These are phyloP conservation scores for Phataginus tetradactyla DNA, from an alignment of 2,797 vertebrate genomes.

Conservation along the genomic window DNA sequence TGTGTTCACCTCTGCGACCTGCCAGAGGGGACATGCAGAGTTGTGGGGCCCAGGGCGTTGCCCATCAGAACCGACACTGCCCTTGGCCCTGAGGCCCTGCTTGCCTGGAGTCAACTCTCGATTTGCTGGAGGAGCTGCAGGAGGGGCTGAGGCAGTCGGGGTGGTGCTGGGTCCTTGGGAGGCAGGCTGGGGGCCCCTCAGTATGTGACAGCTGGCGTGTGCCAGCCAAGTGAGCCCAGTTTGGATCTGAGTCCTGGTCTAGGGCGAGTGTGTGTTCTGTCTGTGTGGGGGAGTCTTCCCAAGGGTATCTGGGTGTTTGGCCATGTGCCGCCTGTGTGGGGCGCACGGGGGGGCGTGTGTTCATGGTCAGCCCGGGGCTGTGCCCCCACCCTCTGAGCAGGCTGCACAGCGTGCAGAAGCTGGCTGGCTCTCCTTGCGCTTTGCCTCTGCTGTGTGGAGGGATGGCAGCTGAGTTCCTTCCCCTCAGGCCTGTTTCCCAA, in stretches of 20 bases:
- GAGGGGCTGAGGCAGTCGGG: not conserved
- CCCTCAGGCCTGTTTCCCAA: not conserved
- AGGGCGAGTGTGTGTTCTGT: not conserved
- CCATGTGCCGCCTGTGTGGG: no score
- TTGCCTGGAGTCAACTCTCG: not conserved
- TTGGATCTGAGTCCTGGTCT: not conserved
- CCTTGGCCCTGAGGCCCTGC: not conserved
- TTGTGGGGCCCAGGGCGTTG: not conserved
- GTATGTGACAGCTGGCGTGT: not conserved
- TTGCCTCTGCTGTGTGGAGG: not conserved
- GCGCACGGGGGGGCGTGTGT: rapidly evolving
- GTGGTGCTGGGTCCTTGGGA: not conserved
- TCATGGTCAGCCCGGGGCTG: not conserved
- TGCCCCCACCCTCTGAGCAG: not conserved
- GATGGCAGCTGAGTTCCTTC: not conserved
- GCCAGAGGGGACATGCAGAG: not conserved
- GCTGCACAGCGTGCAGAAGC: not conserved
- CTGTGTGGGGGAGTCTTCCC: not conserved
- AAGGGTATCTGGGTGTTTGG: not conserved
- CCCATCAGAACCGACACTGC: not conserved
- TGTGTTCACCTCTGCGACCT: not conserved
- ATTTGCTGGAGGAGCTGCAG: not conserved
- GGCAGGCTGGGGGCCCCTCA: not conserved
- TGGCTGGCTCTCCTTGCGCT: not conserved
- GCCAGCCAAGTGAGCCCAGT: not conserved